A percentile compares a stretch with the other conserved stretches of the same genome.
phyloP scores from a whole-genome alignment of 2,113 vertebrate species.

The Colistium nudipinnis region DNA sequence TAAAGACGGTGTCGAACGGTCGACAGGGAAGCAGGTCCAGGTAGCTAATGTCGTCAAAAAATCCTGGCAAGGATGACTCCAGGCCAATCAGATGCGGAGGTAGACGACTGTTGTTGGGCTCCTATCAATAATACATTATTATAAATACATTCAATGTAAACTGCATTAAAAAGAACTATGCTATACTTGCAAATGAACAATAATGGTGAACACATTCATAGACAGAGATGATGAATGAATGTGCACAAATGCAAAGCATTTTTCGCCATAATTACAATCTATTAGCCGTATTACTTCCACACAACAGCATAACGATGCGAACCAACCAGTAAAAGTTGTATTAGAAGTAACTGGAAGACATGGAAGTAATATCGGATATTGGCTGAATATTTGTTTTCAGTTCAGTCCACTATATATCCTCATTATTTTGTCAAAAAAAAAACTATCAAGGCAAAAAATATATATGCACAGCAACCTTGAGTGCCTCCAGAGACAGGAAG shows the following conservation, averaged over 20 bases:
- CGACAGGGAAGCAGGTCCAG: constrained; percentile 93
- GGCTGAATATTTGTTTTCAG: no score
- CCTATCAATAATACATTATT: constrained; percentile 73
- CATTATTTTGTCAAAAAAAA: no score
- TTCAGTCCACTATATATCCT: no score
- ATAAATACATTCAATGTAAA: not conserved
- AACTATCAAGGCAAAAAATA: no score
- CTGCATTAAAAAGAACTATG: not conserved
- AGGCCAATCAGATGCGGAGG: constrained; percentile 97
- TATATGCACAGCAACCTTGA: constrained; percentile 85
- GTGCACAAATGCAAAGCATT: not conserved
- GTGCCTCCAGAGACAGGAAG: constrained; percentile 92
- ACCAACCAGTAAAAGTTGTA: not conserved
- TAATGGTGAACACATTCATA: not conserved
- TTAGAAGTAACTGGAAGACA: not conserved
- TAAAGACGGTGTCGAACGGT: constrained; percentile 96
- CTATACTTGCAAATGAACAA: not conserved
- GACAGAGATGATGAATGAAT: not conserved
- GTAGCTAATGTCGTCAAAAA: constrained; percentile 95
- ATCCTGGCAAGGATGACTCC: constrained; percentile 91
- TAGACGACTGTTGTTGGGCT: constrained; percentile 94
- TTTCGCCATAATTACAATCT: not conserved
- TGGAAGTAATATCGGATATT: no score
- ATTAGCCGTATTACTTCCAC: not conserved
- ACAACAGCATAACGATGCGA: not conserved